Percentiles rank a stretch among this genome's conserved stretches.
These are phyloP conservation scores for Zapornia atra DNA, from an alignment of 2,113 vertebrate genomes.

Conservation along the genomic window DNA sequence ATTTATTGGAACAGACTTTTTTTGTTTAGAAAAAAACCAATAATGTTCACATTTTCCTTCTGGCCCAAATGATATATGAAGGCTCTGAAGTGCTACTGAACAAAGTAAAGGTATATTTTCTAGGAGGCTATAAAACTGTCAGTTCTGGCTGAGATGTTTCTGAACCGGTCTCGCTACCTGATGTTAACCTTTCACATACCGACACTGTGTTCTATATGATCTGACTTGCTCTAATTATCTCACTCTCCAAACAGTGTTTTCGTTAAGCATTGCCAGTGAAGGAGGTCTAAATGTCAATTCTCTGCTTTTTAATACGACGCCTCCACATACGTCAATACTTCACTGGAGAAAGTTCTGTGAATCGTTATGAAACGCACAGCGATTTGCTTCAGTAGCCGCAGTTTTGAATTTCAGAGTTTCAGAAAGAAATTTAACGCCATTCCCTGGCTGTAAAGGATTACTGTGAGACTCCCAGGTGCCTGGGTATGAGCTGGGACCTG, in stretches of 20 bases:
- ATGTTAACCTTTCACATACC: not conserved
- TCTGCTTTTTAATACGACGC: not conserved
- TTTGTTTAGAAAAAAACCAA: not conserved
- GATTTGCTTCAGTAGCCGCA: not conserved
- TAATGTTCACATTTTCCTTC: not conserved
- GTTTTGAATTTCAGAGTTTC: not conserved
- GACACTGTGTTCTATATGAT: not conserved
- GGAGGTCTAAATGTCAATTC: not conserved
- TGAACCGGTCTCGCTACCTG: not conserved
- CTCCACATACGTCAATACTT: not conserved
- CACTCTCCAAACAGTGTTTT: not conserved
- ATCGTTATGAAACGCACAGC: not conserved
- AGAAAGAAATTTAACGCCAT: not conserved
- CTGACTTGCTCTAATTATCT: not conserved
- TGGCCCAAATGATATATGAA: not conserved
- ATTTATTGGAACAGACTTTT: not conserved
- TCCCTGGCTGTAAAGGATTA: not conserved
- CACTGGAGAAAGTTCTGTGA: not conserved
- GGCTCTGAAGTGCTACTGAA: constrained; percentile 13
- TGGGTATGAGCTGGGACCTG: not conserved
- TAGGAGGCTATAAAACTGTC: constrained; percentile 34
- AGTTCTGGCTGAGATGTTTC: not conserved
- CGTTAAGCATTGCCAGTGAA: not conserved
- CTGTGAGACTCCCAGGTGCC: not conserved
- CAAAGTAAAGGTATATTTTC: constrained; percentile 41